phyloP scores from a whole-genome alignment of 2,888 invertebrate species.

The Thera britannica region DNA sequence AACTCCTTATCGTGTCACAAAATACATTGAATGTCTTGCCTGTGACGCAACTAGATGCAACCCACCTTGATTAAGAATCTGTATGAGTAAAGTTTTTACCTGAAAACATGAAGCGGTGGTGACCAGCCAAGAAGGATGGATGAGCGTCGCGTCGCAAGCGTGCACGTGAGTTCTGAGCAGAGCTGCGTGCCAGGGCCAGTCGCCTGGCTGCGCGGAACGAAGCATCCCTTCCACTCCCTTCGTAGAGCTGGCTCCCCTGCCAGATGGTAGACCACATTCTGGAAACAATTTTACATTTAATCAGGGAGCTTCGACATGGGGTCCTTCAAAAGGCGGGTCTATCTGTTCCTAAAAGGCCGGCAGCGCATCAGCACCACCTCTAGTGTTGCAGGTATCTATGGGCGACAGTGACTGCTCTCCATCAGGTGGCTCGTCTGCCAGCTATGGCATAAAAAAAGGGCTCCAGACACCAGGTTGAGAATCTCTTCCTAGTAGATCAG shows the following conservation, averaged over 20 bases:
- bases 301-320: neutral
- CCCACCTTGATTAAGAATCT: too few species aligned
- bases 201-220: constrained; percentile 91
- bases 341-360: too few species aligned
- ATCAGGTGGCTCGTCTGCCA: too few species aligned
- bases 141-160: constrained; percentile 94
- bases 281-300: constrained; percentile 23
- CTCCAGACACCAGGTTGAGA: too few species aligned
- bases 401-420: too few species aligned
- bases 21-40: too few species aligned
- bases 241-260: constrained; percentile 75
- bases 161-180: constrained; percentile 93
- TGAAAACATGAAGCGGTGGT: constrained; percentile 95
- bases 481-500: neutral
- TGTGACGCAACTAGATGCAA: too few species aligned
- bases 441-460: too few species aligned
- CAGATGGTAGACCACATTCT: constrained; percentile 90
- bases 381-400: too few species aligned
- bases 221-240: constrained; percentile 84
- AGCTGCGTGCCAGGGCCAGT: constrained; percentile 97
- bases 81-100: constrained; percentile 46
- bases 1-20: too few species aligned
- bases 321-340: too few species aligned
- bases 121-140: constrained; percentile 92
- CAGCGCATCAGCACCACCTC: too few species aligned